phyloP scores from a whole-genome alignment of 2,888 invertebrate genomes.

The Synanthedon myopaeformis region DNA sequence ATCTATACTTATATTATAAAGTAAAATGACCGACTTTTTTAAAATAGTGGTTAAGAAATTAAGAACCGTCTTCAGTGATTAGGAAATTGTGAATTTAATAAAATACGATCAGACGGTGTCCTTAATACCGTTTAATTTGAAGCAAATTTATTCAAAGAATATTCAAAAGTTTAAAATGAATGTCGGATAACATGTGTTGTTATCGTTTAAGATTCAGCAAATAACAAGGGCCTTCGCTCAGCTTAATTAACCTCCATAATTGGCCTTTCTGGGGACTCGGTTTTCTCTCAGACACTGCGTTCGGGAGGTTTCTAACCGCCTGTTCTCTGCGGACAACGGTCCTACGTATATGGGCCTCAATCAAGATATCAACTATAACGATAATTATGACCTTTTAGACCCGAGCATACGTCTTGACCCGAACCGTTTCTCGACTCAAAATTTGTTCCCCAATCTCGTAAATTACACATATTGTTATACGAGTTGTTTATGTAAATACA shows the following conservation, averaged over 20 bases:
- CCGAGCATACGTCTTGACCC: not conserved
- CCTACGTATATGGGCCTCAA: slow-evolving; percentile 1
- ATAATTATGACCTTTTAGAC: not conserved
- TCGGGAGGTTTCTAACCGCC: not conserved
- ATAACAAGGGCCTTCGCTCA: slow-evolving; percentile 29
- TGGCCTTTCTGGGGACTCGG: slow-evolving; percentile 20
- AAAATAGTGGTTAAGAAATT: too few relatives aligned
- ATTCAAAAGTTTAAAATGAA: slow-evolving; percentile 15
- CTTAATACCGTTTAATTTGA: not conserved
- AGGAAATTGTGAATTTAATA: too few relatives aligned
- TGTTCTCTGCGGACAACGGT: not conserved
- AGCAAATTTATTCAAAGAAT: slow-evolving; percentile 16
- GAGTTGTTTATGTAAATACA: too few relatives aligned
- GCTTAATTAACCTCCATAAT: slow-evolving; percentile 38
- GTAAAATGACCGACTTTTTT: too few relatives aligned
- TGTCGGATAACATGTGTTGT: slow-evolving; percentile 18
- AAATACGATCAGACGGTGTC: too few relatives aligned
- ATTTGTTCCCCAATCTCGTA: not conserved
- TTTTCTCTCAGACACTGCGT: not conserved
- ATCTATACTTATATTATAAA: too few relatives aligned
- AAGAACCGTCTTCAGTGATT: too few relatives aligned
- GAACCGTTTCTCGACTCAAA: not conserved
- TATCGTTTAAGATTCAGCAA: slow-evolving; percentile 29
- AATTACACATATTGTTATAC: not conserved
- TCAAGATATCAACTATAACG: slow-evolving; percentile 1